A percentile compares a stretch with the other conserved stretches of the same genome.
phyloP scores from a whole-genome alignment of 2,888 invertebrate species.

The Netelia fuscicornis region DNA sequence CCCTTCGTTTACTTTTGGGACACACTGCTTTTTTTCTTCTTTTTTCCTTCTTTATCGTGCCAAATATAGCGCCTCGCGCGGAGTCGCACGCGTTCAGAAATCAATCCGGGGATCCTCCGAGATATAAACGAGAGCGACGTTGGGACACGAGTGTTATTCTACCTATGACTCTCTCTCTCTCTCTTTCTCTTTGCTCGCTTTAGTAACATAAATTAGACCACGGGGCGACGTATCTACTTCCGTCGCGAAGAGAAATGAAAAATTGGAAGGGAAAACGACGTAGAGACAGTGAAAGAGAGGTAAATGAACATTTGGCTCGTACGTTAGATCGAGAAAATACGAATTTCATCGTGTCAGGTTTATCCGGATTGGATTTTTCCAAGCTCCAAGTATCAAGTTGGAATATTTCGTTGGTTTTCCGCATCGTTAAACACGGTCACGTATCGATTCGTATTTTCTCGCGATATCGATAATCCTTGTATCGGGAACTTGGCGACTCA shows the following conservation, averaged over 20 bases:
- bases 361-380: too few relatives aligned
- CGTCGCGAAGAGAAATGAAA: slow-evolving; percentile 41
- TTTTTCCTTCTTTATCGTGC: slow-evolving; percentile 57
- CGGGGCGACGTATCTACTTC: slow-evolving; percentile 57
- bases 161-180: slow-evolving; percentile 36
- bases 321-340: not conserved
- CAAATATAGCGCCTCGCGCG: slow-evolving; percentile 42
- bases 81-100: slow-evolving; percentile 58
- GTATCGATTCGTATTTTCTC: slow-evolving; percentile 11
- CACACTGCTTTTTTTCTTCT: slow-evolving; percentile 31
- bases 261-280: slow-evolving; percentile 21
- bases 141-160: slow-evolving; percentile 7
- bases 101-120: slow-evolving; percentile 50
- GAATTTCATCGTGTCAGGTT: too few relatives aligned
- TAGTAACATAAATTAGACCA: slow-evolving; percentile 51
- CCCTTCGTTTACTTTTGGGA: slow-evolving; percentile 67
- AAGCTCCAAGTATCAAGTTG: too few relatives aligned
- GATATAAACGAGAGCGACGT: slow-evolving; percentile 31
- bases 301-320: not conserved
- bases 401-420: too few relatives aligned
- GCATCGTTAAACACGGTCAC: slow-evolving; percentile 33
- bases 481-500: slow-evolving; percentile 39
- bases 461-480: slow-evolving; percentile 49
- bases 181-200: not conserved
- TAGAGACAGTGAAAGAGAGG: not conserved